Conservation (phyloP, 2,113 vertebrate species). For the Sorex araneus region DNA sequence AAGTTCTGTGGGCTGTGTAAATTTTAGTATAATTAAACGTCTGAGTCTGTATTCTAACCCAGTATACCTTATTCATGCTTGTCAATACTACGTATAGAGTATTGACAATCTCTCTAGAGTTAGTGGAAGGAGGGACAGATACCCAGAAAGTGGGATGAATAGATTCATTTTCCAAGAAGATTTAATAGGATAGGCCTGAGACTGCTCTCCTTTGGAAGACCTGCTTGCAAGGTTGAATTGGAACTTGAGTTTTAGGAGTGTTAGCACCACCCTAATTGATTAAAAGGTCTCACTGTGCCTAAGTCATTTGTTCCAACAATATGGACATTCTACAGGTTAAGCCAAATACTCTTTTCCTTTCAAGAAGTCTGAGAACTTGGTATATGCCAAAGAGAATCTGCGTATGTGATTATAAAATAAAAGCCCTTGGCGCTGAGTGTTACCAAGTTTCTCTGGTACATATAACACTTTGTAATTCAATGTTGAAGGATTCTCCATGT, state of each 20-base stretch:
- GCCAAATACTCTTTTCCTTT: neutral
- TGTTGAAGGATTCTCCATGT: too few relatives aligned
- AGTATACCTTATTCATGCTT: neutral
- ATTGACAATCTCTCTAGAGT: neutral
- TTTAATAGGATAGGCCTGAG: neutral
- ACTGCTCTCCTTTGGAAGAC: neutral
- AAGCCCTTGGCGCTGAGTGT: too few relatives aligned
- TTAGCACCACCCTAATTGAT: neutral
- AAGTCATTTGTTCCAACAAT: neutral
- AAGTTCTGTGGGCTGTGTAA: neutral
- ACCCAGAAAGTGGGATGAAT: neutral
- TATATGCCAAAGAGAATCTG: neutral
- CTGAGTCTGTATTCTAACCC: neutral
- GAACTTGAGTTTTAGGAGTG: neutral
- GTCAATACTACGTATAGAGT: neutral
- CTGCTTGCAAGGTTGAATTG: neutral
- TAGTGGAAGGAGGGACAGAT: neutral
- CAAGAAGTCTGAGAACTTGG: neutral
- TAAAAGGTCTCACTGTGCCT: neutral
- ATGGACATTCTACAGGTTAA: neutral
- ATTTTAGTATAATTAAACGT: neutral
- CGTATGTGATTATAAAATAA: too few relatives aligned
- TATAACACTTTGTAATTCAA: too few relatives aligned
- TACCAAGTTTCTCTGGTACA: too few relatives aligned
- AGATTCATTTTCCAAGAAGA: neutral